Base-by-base conservation (phyloP, 2,113 vertebrate genomes). In the Sorex fumeus region DNA sequence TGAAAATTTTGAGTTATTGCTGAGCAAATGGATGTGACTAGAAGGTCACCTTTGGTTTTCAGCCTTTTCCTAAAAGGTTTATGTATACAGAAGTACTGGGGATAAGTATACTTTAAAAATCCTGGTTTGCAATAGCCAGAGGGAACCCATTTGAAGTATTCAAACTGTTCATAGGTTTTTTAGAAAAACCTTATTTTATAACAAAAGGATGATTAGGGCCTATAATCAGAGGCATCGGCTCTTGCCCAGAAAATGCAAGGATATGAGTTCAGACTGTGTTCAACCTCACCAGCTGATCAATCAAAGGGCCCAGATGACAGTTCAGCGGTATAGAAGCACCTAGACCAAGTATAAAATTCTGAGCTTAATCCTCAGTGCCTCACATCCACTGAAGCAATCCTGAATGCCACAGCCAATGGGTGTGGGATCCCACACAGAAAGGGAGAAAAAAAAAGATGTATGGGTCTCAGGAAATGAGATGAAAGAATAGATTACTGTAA, bases 11-110 rank as follows among this genome's bases (percentile, higher is more conserved):
- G 62, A 93, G 9, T 84, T 84, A 53, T 50, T 69, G 0, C 16
- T 83, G 45, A 78, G 78, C 47, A 87, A 87, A 93, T 90, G 43
- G 36, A 84, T 8, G 57, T 34, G 57, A 16, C 81, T 81, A 19
- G 4, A 72, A 88, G 32, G 34, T 4, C 0, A 6, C 25, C n/a
- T 57, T 5, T 81, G 60, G 66, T 32, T 78, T 66, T 64, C 43
- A 79, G n/a, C 50, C 19, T 95, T 72, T 75, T 92, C 45, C 76
- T 60, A 43, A 77, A 90, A 75, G 40, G 6, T 9, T 84, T 53
- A 60, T 23, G 23, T 60, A 60, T 60, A 60, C 5, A 60, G 6
- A 60, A 21, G 32, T 69, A n/a, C 75, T 84, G 43, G 50, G 67
- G 71, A 69, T 13, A 45, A 34, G 21, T 25, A 80, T n/a, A 76